Evolutionary conservation across 2,797 vertebrate species (phyloP), one percentile per base, ranked within the genome.

Genomic region (Crenichthys baileyi): DNA sequence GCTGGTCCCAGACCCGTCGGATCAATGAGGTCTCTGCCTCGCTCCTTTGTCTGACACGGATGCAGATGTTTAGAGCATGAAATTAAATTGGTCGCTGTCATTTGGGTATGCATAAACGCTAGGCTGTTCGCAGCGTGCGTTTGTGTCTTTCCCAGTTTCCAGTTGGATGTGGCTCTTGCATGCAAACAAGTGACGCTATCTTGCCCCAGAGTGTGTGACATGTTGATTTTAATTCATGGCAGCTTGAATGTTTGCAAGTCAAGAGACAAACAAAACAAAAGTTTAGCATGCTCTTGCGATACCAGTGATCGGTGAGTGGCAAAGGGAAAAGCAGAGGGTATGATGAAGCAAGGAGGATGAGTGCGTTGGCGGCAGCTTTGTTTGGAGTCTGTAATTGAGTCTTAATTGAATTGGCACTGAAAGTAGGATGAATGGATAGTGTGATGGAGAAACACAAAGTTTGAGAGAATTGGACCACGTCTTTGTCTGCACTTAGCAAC

Each of bases 371-470:
- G 78, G 92, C 83, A 87, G 90, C 92, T 94, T 94, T 93, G 92
- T 94, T 95, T 95, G 87, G 77, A 91, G 88, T 77, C 85, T 87
- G 87, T 95, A 96, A 97, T 97, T 96, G 91, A 94, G 90, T 95
- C 95, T 93, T 96, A 96, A 97, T 97, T 96, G 94, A 95, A 97
- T 96, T 93, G 93, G 92, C 92, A 88, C 85, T 78, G 85, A 91
- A 88, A 85, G 78, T 88, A 72, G 84, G 80, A 87, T 89, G 85
- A 88, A 91, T 84, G 80, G 85, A 89, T 88, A 61, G 80, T 81
- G 85, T 82, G 83, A 88, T 82, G 77, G 81, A 76, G 86, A 79
- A 81, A 76, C 50, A 81, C 84, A 77, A 87, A 83, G 79, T 81
- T 79, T 76, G 72, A 86, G 82, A 75, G 86, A 88, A 80, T 90